Evolutionary conservation across 2,797 vertebrate genomes (phyloP).

Genomic region (Florisuga fusca): DNA sequence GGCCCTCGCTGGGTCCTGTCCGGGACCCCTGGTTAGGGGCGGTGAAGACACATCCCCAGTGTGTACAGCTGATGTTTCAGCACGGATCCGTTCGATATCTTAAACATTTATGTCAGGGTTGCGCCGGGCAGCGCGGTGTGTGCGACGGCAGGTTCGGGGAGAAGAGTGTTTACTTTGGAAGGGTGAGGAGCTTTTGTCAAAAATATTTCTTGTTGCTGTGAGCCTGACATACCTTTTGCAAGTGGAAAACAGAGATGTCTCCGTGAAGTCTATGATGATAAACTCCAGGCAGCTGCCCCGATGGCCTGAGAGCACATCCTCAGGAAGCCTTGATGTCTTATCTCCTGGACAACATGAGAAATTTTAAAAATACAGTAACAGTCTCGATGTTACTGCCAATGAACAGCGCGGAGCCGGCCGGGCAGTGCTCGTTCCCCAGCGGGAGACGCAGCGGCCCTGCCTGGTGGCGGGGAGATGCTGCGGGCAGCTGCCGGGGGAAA

Average conservation of each 20-base stretch:
- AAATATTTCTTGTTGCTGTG: slow-evolving; percentile 75
- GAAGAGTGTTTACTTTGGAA: slow-evolving; percentile 79
- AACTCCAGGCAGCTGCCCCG: slow-evolving; percentile 59
- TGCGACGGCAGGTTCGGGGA: neutral
- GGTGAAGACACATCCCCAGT: rapidly evolving
- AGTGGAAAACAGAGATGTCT: slow-evolving; percentile 78
- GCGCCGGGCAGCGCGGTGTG: neutral
- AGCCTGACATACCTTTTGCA: slow-evolving; percentile 79
- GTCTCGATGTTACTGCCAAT: neutral
- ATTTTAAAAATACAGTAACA: neutral
- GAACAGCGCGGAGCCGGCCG: neutral
- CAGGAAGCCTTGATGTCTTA: slow-evolving; percentile 76
- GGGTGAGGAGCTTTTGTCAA: slow-evolving; percentile 71
- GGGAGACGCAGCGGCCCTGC: neutral
- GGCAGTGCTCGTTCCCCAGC: neutral
- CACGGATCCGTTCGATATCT: neutral
- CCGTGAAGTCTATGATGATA: slow-evolving; percentile 76
- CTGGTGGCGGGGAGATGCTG: neutral
- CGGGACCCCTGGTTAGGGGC: neutral
- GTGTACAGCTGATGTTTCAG: neutral
- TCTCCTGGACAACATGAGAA: slow-evolving; percentile 52
- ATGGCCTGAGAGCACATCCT: slow-evolving; percentile 71
- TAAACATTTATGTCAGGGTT: neutral
- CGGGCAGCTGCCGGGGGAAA: neutral
- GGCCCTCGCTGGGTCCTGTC: neutral